These are phyloP conservation scores for Xanthia icteritia DNA, from an alignment of 2,888 invertebrate species.

Conservation along the genomic window DNA sequence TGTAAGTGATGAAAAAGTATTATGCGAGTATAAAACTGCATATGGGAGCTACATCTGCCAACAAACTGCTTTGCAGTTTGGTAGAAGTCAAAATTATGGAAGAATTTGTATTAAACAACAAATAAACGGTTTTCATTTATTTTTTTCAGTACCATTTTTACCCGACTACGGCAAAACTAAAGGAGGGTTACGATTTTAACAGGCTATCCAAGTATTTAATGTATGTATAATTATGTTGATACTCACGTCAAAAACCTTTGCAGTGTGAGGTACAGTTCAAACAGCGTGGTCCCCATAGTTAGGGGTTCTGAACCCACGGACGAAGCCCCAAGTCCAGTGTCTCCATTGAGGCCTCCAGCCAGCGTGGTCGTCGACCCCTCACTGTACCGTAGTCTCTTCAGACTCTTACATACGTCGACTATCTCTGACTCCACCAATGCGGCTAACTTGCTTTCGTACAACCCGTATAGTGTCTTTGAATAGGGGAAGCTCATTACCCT, in stretches of 20 bases:
- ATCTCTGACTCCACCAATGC: slow-evolving; percentile 93
- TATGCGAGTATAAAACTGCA: too few relatives aligned
- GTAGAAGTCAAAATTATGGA: too few relatives aligned
- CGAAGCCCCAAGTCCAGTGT: slow-evolving; percentile 85
- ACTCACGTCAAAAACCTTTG: slow-evolving; percentile 95
- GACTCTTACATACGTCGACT: slow-evolving; percentile 93
- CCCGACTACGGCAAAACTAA: background rate
- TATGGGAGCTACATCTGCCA: too few relatives aligned
- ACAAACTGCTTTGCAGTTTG: too few relatives aligned
- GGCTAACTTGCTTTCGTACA: slow-evolving; percentile 93
- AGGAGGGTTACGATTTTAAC: background rate
- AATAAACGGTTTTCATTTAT: too few relatives aligned
- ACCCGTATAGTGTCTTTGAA: slow-evolving; percentile 92
- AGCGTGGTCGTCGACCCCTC: slow-evolving; percentile 84
- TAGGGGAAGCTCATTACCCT: slow-evolving; percentile 94
- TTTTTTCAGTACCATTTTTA: background rate
- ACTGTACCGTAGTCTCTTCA: slow-evolving; percentile 92
- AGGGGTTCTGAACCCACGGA: slow-evolving; percentile 91
- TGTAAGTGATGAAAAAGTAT: too few relatives aligned
- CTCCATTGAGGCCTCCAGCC: slow-evolving; percentile 90
- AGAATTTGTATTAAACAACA: too few relatives aligned
- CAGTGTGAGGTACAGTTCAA: slow-evolving; percentile 97
- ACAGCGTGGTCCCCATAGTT: slow-evolving; percentile 96
- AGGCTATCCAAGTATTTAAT: too few relatives aligned
- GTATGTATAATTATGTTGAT: background rate